phyloP scores from a whole-genome alignment of 2,113 vertebrate species.

The Entomyzon cyanotis region DNA sequence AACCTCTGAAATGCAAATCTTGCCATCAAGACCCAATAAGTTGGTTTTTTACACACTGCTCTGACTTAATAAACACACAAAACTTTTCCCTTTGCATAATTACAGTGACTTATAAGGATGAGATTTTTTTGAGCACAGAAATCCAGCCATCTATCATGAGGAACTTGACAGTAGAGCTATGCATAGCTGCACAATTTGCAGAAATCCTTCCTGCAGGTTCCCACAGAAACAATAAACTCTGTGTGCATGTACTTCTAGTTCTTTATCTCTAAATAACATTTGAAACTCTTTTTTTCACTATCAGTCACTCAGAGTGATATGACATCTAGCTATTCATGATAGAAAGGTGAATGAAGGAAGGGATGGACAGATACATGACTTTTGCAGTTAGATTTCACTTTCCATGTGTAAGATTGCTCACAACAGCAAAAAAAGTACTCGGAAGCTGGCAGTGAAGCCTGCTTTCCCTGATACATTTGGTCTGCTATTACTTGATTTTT shows the following conservation, averaged over 20 bases:
- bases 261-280: not conserved
- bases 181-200: not conserved
- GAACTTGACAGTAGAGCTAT: not conserved
- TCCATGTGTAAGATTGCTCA: not conserved
- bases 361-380: not conserved
- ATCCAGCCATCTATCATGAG: not conserved
- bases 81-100: not conserved
- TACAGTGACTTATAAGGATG: not conserved
- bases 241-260: not conserved
- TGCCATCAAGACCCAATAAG: not conserved
- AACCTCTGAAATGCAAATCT: not conserved
- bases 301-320: not conserved
- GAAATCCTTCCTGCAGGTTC: not conserved
- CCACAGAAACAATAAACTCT: not conserved
- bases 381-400: not conserved
- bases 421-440: not conserved
- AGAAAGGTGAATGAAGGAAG: not conserved
- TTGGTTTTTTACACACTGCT: not conserved
- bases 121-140: not conserved
- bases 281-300: not conserved
- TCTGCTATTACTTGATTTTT: not conserved
- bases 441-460: not conserved
- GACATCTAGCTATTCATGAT: not conserved
- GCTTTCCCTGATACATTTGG: not conserved
- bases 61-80: not conserved